A percentile compares a stretch with the other conserved stretches of the same genome.
Evolutionary conservation across 1,140 invertebrate genomes (phyloP).

Genomic region (Anastrepha obliqua): DNA sequence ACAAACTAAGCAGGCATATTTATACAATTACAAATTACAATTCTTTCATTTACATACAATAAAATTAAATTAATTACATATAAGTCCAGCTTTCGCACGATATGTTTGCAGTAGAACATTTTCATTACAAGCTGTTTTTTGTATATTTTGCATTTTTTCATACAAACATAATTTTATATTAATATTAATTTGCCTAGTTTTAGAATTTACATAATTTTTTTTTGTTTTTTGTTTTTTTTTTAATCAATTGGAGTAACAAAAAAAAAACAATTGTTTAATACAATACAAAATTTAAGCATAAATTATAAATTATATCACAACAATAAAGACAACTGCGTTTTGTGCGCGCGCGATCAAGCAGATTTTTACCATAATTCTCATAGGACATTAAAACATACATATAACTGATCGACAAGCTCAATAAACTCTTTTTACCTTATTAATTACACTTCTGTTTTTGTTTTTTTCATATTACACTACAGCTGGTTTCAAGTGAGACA

Average conservation of each 20-base stretch:
- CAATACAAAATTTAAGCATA: constrained; percentile 43
- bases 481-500: neutral
- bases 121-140: neutral
- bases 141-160: neutral
- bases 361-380: constrained; percentile 7
- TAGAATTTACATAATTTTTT: neutral
- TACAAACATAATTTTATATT: neutral
- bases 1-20: neutral
- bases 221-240: neutral
- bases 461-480: constrained; percentile 10
- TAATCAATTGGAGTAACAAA: constrained; percentile 1
- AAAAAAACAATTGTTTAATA: constrained; percentile 20
- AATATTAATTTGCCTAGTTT: constrained; percentile 12
- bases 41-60: neutral
- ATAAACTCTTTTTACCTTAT: constrained; percentile 19
- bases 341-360: constrained; percentile 32
- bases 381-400: constrained; percentile 8
- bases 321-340: constrained; percentile 54
- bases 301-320: constrained; percentile 56
- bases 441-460: constrained; percentile 11
- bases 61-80: neutral
- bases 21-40: constrained; percentile 35
- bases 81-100: constrained; percentile 40
- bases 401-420: constrained; percentile 47
- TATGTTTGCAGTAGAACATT: constrained; percentile 39